Conservation (phyloP, 2,797 vertebrate species). For the Periophthalmus magnuspinnatus region DNA sequence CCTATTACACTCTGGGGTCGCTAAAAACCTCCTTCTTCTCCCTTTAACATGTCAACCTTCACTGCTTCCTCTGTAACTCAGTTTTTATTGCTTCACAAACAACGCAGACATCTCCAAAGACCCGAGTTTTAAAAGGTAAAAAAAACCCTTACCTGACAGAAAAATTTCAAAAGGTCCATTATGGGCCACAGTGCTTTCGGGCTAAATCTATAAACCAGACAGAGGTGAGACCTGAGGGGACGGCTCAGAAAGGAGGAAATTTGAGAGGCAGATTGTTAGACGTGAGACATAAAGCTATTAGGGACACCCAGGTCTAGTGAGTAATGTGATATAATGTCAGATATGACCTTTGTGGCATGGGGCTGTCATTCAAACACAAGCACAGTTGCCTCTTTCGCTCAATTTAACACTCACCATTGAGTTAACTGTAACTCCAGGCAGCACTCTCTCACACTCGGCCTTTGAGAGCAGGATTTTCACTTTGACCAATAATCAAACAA, state of each 20-base stretch:
- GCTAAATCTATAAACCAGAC: constrained; percentile 32
- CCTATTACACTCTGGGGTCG: constrained; percentile 21
- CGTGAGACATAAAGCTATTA: constrained; percentile 21
- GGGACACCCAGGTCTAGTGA: constrained; percentile 42
- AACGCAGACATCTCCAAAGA: constrained; percentile 63
- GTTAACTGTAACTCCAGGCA: constrained; percentile 26
- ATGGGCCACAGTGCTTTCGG: constrained; percentile 23
- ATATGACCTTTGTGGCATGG: constrained; percentile 44
- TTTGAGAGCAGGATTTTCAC: neutral
- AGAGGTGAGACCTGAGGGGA: constrained; percentile 14
- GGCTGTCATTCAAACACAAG: constrained; percentile 34
- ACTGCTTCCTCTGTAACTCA: constrained; percentile 31
- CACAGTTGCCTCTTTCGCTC: constrained; percentile 15
- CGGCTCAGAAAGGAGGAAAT: constrained; percentile 39
- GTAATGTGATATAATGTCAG: constrained; percentile 52
- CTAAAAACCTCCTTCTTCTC: constrained; percentile 10
- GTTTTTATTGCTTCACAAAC: constrained; percentile 44
- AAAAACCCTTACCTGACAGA: constrained; percentile 18
- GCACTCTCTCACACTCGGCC: constrained; percentile 50
- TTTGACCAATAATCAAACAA: neutral
- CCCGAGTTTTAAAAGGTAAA: constrained; percentile 43
- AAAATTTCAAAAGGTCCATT: constrained; percentile 13
- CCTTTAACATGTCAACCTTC: constrained; percentile 19
- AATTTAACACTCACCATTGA: constrained; percentile 26
- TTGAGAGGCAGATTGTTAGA: constrained; percentile 47